Conservation (phyloP, 2,888 invertebrate genomes). For the Thecophora atra region DNA sequence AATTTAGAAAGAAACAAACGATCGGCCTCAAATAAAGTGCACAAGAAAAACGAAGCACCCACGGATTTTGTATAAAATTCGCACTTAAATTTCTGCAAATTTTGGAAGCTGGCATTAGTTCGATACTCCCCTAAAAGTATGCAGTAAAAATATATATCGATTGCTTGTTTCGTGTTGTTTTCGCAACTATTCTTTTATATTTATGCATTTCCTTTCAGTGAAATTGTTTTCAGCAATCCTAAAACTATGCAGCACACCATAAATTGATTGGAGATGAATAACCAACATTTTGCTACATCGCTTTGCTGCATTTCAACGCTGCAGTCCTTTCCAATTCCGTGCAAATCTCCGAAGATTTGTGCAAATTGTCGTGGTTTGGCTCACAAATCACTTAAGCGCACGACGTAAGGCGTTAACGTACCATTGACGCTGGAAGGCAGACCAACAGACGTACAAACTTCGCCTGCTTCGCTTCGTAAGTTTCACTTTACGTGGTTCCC, state of each 20-base stretch:
- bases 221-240: background rate
- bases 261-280: constrained; percentile 1
- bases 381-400: constrained; percentile 10
- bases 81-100: background rate
- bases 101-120: background rate
- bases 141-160: background rate
- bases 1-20: too few relatives aligned
- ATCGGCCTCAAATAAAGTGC: too few relatives aligned
- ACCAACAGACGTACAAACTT: background rate
- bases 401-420: background rate
- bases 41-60: too few relatives aligned
- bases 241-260: constrained; percentile 7
- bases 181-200: background rate
- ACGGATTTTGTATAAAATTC: background rate
- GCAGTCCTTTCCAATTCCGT: background rate
- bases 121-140: background rate
- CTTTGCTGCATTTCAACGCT: background rate
- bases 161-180: background rate
- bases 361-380: constrained; percentile 19
- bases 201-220: background rate
- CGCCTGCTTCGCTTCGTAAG: too few relatives aligned
- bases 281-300: too few relatives aligned
- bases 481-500: too few relatives aligned
- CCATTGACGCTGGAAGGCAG: background rate
- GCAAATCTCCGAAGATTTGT: constrained; percentile 11